Conservation (phyloP, 2,888 invertebrate species). For the Xiphydria camelus region DNA sequence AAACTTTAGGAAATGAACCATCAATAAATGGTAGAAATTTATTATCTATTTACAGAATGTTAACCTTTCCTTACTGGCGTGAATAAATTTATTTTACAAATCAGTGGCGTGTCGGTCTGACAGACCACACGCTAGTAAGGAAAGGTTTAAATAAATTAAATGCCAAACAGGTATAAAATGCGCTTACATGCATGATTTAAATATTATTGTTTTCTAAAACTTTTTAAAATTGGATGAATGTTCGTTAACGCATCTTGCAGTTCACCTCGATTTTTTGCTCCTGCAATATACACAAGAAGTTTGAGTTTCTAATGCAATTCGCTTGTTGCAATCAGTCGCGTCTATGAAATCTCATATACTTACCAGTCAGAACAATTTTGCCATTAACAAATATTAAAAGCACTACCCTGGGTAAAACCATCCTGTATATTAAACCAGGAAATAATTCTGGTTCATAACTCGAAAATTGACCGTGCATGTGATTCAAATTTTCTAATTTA, state of each 20-base stretch:
- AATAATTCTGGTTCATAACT: conserved; percentile 98
- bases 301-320: conserved; percentile 6
- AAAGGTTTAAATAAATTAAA: too few species aligned
- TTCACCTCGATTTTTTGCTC: conserved; percentile 89
- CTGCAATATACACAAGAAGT: conserved; percentile 57
- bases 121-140: too few species aligned
- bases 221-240: conserved; percentile 92
- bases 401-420: conserved; percentile 95
- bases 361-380: conserved; percentile 92
- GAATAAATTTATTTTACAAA: too few species aligned
- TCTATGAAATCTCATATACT: too few species aligned
- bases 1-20: too few species aligned
- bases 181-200: too few species aligned
- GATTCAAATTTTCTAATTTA: conserved; percentile 76
- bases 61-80: too few species aligned
- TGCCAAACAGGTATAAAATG: too few species aligned
- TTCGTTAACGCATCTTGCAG: conserved; percentile 92
- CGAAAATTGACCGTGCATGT: conserved; percentile 76
- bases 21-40: too few species aligned
- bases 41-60: too few species aligned
- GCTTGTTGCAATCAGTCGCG: background rate
- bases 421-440: conserved; percentile 97
- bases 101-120: too few species aligned
- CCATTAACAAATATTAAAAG: conserved; percentile 98
- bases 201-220: conserved; percentile 82